Evolutionary conservation across 1,140 invertebrate genomes (phyloP).

Genomic region (Drosophila kepulauana): DNA sequence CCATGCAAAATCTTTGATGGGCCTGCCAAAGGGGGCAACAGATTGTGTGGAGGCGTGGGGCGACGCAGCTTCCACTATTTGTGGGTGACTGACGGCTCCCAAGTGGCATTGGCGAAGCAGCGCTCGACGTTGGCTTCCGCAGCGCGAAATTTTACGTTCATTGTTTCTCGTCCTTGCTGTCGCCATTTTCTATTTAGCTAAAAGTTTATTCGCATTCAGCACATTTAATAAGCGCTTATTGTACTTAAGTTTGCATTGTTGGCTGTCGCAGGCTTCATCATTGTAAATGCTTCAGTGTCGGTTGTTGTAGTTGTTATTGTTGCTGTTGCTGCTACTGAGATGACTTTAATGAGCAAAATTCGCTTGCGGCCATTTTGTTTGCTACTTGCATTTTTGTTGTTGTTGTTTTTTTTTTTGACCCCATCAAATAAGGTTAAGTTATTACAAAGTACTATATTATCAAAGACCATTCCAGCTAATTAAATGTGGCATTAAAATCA

Average conservation of each 20-base stretch:
- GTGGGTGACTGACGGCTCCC: constrained; percentile 62
- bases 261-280: constrained; percentile 40
- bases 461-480: constrained; percentile 37
- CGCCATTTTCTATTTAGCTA: constrained; percentile 77
- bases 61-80: constrained; percentile 37
- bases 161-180: constrained; percentile 66
- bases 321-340: too few species aligned
- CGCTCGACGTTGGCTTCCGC: constrained; percentile 47
- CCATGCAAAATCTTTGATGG: constrained; percentile 50
- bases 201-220: constrained; percentile 79
- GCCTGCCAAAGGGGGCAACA: neutral
- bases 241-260: constrained; percentile 74
- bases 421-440: constrained; percentile 16
- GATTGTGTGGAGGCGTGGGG: neutral
- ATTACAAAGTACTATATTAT: constrained; percentile 25
- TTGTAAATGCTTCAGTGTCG: neutral
- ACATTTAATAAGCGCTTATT: constrained; percentile 82
- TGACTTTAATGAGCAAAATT: constrained; percentile 64
- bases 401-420: too few species aligned
- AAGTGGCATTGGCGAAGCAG: constrained; percentile 55
- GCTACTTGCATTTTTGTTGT: neutral
- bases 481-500: constrained; percentile 63
- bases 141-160: constrained; percentile 67
- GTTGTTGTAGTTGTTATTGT: constrained; percentile 1
- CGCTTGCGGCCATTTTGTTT: constrained; percentile 41